A percentile compares a stretch with the other conserved stretches of the same genome.
phyloP scores from a whole-genome alignment of 2,797 vertebrate genomes.

The Buphagus erythrorhynchus region DNA sequence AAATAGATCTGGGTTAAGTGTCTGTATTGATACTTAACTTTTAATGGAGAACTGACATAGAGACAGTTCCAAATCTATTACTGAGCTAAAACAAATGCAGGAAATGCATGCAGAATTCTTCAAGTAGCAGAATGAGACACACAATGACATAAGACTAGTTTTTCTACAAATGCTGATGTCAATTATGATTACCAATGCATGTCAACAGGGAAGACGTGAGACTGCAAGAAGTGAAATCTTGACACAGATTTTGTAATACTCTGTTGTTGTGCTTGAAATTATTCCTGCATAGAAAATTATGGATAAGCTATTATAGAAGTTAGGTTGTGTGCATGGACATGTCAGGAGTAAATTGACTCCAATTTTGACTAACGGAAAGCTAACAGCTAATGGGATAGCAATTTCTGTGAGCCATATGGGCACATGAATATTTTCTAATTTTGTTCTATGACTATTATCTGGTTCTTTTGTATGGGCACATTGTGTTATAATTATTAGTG shows the following conservation, averaged over 20 bases:
- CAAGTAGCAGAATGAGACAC: conserved; percentile 2
- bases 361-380: conserved; percentile 46
- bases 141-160: conserved; percentile 16
- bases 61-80: conserved; percentile 30
- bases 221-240: neutral
- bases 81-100: conserved; percentile 34
- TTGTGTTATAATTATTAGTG: conserved; percentile 68
- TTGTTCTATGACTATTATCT: conserved; percentile 42
- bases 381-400: conserved; percentile 50
- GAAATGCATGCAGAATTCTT: conserved; percentile 8
- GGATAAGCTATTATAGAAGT: neutral
- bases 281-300: neutral
- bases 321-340: neutral
- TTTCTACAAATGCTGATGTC: neutral
- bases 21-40: neutral
- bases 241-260: neutral
- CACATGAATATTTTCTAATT: conserved; percentile 66
- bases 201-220: neutral
- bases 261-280: neutral
- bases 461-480: conserved; percentile 38
- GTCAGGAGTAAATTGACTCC: conserved; percentile 57
- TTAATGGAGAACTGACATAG: conserved; percentile 10
- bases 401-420: conserved; percentile 66
- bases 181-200: neutral
- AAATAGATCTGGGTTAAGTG: neutral